Percentiles rank a stretch among this genome's conserved stretches.
Conservation (phyloP, 1,140 invertebrate genomes). For the Eubasilissa regina region DNA sequence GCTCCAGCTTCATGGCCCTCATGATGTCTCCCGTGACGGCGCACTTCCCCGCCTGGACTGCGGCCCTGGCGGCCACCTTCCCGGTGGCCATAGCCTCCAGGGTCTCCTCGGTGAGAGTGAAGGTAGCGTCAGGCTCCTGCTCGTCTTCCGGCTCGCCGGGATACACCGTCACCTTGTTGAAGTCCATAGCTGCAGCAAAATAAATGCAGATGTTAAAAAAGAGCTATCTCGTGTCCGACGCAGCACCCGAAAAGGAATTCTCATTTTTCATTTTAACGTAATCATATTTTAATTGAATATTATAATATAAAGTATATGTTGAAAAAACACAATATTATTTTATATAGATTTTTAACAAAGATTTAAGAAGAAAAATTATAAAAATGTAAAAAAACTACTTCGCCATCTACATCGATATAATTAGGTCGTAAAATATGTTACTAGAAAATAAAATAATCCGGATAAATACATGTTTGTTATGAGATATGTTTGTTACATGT, state of each 20-base stretch:
- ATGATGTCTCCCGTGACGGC: constrained; percentile 71
- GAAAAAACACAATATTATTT: too few relatives aligned
- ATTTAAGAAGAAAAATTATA: too few relatives aligned
- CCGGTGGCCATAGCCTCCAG: constrained; percentile 67
- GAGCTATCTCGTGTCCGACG: background rate
- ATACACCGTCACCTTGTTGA: constrained; percentile 67
- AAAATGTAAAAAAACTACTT: too few relatives aligned
- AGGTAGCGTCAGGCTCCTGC: constrained; percentile 68
- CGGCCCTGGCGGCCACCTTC: constrained; percentile 65
- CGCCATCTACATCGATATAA: too few relatives aligned
- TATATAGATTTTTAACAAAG: too few relatives aligned
- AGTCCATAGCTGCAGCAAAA: constrained; percentile 66
- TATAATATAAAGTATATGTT: too few relatives aligned
- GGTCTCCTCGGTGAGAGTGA: constrained; percentile 68
- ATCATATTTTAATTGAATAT: too few relatives aligned
- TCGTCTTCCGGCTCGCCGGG: constrained; percentile 66
- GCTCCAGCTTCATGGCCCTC: constrained; percentile 71
- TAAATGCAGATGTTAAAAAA: constrained; percentile 38
- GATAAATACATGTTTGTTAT: too few relatives aligned
- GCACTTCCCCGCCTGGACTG: constrained; percentile 69
- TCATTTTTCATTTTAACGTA: too few relatives aligned
- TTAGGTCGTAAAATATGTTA: too few relatives aligned
- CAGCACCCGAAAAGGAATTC: background rate
- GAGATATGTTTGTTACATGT: too few relatives aligned
- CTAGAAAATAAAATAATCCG: too few relatives aligned